These are phyloP conservation scores for Eospalax fontanierii DNA, from an alignment of 2,797 vertebrate species.

Conservation along the genomic window DNA sequence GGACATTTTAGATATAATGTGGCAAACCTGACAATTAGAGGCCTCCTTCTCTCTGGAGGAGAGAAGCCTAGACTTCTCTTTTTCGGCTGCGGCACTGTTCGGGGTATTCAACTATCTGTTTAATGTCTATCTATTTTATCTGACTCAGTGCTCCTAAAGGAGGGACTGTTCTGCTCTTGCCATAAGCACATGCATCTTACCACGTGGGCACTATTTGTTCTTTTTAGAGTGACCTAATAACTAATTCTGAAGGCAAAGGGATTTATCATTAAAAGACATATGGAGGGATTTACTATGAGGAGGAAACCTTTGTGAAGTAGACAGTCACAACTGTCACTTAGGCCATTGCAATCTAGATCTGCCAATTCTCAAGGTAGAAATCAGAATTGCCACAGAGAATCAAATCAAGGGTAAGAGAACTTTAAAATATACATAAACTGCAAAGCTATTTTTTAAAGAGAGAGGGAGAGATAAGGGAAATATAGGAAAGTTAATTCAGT, in stretches of 20 bases:
- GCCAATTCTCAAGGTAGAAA: not conserved
- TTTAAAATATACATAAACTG: not conserved
- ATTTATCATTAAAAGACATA: not conserved
- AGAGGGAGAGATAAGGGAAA: not conserved
- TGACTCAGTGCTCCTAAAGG: not conserved
- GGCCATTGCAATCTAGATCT: not conserved
- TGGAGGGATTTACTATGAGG: constrained; percentile 6
- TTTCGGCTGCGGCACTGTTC: not conserved
- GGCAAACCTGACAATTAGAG: not conserved
- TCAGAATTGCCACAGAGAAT: constrained; percentile 39
- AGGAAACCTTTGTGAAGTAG: not conserved
- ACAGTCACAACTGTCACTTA: not conserved
- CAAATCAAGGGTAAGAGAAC: not conserved
- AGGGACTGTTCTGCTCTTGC: not conserved
- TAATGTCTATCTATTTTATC: not conserved
- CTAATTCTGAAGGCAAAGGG: constrained; percentile 34
- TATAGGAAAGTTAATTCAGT: not conserved
- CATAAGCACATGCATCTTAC: not conserved
- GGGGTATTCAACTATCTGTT: not conserved
- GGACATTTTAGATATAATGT: not conserved
- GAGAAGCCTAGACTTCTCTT: not conserved
- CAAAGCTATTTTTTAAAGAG: not conserved
- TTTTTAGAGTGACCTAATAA: constrained; percentile 48
- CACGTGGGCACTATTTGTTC: not conserved
- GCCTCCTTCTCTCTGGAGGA: not conserved